Percentiles rank a stretch among this genome's conserved stretches.
These are phyloP conservation scores for Panagrolaimus sp. DNA, from an alignment of 1,140 invertebrate genomes.

Conservation along the genomic window DNA sequence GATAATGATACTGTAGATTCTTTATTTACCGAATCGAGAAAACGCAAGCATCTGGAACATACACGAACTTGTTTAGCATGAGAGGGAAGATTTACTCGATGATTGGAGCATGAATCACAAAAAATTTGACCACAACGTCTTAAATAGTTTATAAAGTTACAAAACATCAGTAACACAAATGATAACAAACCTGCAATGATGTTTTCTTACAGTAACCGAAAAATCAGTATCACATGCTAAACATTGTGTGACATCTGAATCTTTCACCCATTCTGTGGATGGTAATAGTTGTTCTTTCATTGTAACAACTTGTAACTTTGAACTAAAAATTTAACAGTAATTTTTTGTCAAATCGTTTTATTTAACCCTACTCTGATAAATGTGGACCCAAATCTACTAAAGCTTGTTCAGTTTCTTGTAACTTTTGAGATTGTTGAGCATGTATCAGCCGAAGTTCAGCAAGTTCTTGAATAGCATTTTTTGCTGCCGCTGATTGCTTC, in stretches of 20 bases:
- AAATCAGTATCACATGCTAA: slow-evolving; percentile 71
- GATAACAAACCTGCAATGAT: slow-evolving; percentile 66
- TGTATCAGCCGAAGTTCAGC: neutral
- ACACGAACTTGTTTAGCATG: slow-evolving; percentile 17
- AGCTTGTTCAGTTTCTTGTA: slow-evolving; percentile 7
- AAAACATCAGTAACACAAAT: neutral
- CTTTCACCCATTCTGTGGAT: slow-evolving; percentile 70
- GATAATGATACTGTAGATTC: no score
- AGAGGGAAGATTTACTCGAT: slow-evolving; percentile 1
- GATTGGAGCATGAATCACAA: slow-evolving; percentile 8
- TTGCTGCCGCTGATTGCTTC: neutral
- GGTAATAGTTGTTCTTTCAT: slow-evolving; percentile 56
- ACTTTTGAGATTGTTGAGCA: slow-evolving; percentile 9
- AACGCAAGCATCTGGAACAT: neutral
- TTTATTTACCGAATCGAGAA: neutral
- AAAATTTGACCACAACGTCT: slow-evolving; percentile 14
- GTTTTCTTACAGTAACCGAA: slow-evolving; percentile 70
- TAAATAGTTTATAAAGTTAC: neutral
- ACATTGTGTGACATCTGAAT: slow-evolving; percentile 70
- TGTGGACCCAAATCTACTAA: slow-evolving; percentile 11
- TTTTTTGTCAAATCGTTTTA: neutral
- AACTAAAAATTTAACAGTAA: neutral
- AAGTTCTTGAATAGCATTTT: neutral
- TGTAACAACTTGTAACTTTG: slow-evolving; percentile 5
- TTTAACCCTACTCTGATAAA: neutral